These are phyloP conservation scores for Trematomus loennbergii DNA, from an alignment of 2,113 vertebrate species.

Conservation along the genomic window DNA sequence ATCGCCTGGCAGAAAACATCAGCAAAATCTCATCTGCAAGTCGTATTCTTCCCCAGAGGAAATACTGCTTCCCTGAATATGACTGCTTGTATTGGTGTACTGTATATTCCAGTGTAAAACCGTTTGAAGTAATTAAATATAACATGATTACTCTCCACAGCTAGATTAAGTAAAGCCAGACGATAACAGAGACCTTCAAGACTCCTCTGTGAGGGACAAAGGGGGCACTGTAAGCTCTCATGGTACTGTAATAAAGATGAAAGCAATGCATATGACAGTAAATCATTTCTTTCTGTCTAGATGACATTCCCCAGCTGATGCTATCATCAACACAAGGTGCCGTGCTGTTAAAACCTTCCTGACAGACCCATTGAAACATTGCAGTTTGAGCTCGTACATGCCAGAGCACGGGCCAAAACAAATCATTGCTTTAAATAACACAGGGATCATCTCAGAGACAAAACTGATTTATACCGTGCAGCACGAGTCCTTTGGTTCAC, in stretches of 20 bases:
- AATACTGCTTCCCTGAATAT: not conserved
- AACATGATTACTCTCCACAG: not conserved
- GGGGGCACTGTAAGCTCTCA: not conserved
- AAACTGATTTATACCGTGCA: not conserved
- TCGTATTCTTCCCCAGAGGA: conserved; percentile 1
- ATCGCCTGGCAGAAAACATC: conserved; percentile 33
- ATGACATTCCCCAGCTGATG: conserved; percentile 16
- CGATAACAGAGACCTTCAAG: not conserved
- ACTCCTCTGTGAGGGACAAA: not conserved
- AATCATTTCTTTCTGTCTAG: conserved; percentile 25
- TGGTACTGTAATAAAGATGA: not conserved
- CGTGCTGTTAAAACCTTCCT: conserved; percentile 4
- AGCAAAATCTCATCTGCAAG: conserved; percentile 48
- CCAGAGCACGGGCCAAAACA: conserved; percentile 24
- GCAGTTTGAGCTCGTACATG: conserved; percentile 18
- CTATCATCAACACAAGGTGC: conserved; percentile 23
- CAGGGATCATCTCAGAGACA: not conserved
- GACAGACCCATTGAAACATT: conserved; percentile 34
- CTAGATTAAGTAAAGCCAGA: not conserved
- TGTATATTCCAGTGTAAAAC: conserved; percentile 3
- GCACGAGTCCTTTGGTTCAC: not conserved
- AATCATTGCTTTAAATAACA: not conserved
- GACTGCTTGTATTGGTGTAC: not conserved
- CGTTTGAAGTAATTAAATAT: not conserved
- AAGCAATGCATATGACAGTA: not conserved